Conservation (phyloP, 2,888 invertebrate species). For the Cataglyphis livida region DNA sequence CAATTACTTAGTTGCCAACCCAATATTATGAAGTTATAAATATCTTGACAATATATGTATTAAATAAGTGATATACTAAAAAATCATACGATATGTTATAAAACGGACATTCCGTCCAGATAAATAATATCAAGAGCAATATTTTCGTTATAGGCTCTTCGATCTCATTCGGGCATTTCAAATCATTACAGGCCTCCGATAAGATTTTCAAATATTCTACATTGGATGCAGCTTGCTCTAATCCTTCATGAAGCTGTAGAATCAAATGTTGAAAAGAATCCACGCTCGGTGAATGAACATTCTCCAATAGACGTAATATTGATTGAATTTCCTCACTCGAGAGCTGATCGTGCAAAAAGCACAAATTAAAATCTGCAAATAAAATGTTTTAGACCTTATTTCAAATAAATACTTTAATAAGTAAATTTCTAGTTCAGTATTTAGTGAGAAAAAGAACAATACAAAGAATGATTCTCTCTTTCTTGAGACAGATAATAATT, state of each 20-base stretch:
- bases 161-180: constrained; percentile 85
- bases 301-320: constrained; percentile 79
- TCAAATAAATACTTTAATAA: neutral
- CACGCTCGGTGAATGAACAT: constrained; percentile 80
- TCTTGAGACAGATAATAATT: neutral
- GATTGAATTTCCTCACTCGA: constrained; percentile 75
- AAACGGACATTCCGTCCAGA: constrained; percentile 87
- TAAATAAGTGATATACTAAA: neutral
- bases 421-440: neutral
- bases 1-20: too few species aligned
- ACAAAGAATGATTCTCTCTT: neutral
- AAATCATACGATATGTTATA: constrained; percentile 83
- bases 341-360: constrained; percentile 81
- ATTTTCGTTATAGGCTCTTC: constrained; percentile 85
- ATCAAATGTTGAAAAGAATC: constrained; percentile 77
- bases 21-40: neutral
- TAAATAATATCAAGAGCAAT: constrained; percentile 86
- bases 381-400: constrained; percentile 12
- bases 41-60: neutral
- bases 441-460: neutral
- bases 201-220: constrained; percentile 86
- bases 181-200: constrained; percentile 85
- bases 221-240: constrained; percentile 86
- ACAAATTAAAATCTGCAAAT: constrained; percentile 82
- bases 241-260: constrained; percentile 73